These are phyloP conservation scores for Chloroceryle aenea DNA, from an alignment of 2,113 vertebrate genomes.

Conservation along the genomic window DNA sequence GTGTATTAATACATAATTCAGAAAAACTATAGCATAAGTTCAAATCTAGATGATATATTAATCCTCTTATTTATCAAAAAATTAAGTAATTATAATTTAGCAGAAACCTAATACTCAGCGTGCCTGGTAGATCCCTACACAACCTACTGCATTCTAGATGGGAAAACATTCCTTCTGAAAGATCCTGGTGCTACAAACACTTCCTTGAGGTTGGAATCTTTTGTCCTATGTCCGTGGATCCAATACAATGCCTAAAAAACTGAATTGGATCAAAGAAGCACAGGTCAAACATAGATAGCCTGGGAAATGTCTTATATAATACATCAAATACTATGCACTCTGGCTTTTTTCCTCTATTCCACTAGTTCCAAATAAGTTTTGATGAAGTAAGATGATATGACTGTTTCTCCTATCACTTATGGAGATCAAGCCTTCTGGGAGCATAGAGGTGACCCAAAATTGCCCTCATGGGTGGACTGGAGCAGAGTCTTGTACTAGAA, in stretches of 20 bases:
- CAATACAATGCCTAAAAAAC: not conserved
- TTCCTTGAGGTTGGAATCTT: not conserved
- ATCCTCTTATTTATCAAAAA: not conserved
- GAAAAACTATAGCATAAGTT: not conserved
- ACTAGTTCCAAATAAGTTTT: not conserved
- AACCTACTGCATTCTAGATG: not conserved
- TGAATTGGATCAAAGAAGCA: not conserved
- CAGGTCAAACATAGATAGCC: not conserved
- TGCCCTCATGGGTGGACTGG: too few species aligned
- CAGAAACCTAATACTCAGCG: not conserved
- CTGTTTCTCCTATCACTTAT: not conserved
- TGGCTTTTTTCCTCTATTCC: not conserved
- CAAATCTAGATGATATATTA: not conserved
- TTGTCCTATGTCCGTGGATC: not conserved
- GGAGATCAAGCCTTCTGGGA: not conserved
- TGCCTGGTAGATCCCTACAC: not conserved
- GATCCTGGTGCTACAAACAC: not conserved
- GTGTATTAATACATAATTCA: not conserved
- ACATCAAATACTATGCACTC: rapidly evolving
- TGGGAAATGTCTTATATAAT: not conserved
- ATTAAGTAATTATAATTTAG: not conserved
- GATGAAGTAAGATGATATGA: not conserved
- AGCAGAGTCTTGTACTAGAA: not conserved
- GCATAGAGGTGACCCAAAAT: not conserved
- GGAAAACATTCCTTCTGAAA: not conserved